Conservation (phyloP, 2,888 invertebrate species). For the Macrosoma leucophasiata region DNA sequence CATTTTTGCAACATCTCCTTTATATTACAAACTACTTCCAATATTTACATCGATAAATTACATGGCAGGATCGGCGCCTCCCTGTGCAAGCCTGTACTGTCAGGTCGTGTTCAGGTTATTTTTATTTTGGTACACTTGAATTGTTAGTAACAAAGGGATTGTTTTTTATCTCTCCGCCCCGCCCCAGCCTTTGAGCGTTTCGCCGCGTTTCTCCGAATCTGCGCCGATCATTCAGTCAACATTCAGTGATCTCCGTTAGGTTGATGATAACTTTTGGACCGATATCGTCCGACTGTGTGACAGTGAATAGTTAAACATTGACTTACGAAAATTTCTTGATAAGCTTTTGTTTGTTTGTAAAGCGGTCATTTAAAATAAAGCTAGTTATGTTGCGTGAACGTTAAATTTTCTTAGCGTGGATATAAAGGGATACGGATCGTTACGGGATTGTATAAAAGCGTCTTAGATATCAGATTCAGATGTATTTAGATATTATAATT, state of each 20-base stretch:
- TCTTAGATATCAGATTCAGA: too few species aligned
- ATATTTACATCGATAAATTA: conserved; percentile 44
- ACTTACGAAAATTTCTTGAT: conserved; percentile 30
- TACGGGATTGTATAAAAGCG: too few species aligned
- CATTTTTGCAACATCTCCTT: too few species aligned
- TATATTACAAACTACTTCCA: too few species aligned
- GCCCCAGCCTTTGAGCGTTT: conserved; percentile 56
- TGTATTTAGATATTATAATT: too few species aligned
- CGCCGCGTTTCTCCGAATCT: conserved; percentile 60
- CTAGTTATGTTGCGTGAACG: too few species aligned
- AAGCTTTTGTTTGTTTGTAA: too few species aligned
- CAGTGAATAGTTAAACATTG: conserved; percentile 18
- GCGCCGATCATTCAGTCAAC: conserved; percentile 60
- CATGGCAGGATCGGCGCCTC: conserved; percentile 39
- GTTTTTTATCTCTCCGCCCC: conserved; percentile 58
- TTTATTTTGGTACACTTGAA: conserved; percentile 69
- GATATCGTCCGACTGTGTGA: conserved; percentile 14
- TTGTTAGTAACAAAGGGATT: conserved; percentile 71
- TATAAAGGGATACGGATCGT: too few species aligned
- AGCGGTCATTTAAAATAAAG: too few species aligned
- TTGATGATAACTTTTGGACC: conserved; percentile 33
- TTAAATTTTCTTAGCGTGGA: too few species aligned
- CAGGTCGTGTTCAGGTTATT: conserved; percentile 47
- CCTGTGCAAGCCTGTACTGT: conserved; percentile 37
- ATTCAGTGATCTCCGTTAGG: conserved; percentile 57